Conservation (phyloP, 2,888 invertebrate species). For the Argynnis bischoffii region DNA sequence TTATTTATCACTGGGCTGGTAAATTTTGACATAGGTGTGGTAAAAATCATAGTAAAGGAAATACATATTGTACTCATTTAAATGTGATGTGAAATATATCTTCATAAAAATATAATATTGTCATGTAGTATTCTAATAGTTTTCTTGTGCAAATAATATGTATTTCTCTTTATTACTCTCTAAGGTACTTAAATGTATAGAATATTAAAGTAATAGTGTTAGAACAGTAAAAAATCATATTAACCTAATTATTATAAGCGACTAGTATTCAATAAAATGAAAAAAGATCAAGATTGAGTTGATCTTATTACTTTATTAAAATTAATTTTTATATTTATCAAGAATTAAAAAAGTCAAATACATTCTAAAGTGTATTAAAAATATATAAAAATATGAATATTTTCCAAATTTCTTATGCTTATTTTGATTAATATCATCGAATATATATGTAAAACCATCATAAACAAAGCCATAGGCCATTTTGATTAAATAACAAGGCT, state of each 20-base stretch:
- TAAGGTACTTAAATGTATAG: not conserved
- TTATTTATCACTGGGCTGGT: no score
- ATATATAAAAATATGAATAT: constrained; percentile 28
- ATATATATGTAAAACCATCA: no score
- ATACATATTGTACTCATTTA: no score
- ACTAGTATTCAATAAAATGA: constrained; percentile 69
- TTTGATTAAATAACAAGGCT: constrained; percentile 3
- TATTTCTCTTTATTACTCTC: not conserved
- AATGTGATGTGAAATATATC: no score
- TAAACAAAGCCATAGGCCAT: not conserved
- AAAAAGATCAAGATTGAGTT: constrained; percentile 39
- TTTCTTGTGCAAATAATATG: constrained; percentile 1
- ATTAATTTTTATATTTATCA: constrained; percentile 18
- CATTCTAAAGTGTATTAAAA: constrained; percentile 17
- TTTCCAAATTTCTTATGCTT: not conserved
- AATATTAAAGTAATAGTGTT: constrained; percentile 14
- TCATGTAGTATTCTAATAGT: not conserved
- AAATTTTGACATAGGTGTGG: no score
- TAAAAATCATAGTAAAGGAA: no score
- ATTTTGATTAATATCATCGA: not conserved
- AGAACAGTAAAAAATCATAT: constrained; percentile 33
- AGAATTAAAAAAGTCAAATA: constrained; percentile 16
- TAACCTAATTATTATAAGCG: constrained; percentile 56
- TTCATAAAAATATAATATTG: no score
- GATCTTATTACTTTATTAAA: constrained; percentile 22